These are phyloP conservation scores for Cotesia congregata DNA, from an alignment of 2,888 invertebrate species.

Conservation along the genomic window DNA sequence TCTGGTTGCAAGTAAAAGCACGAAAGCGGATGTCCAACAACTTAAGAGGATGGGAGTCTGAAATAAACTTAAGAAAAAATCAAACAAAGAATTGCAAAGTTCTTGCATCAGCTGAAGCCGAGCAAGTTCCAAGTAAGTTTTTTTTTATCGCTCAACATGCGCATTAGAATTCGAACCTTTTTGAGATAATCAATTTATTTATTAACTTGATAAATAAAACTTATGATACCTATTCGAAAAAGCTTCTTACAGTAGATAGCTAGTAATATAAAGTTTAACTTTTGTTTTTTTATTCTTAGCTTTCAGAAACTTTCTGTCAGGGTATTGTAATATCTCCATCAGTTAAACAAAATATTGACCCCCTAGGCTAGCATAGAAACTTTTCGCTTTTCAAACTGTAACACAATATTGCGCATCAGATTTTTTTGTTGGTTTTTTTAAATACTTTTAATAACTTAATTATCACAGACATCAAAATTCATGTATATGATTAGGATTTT, in stretches of 20 bases:
- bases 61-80: conserved; percentile 36
- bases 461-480: no score
- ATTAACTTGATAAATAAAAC: conserved; percentile 3
- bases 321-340: not conserved
- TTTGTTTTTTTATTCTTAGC: not conserved
- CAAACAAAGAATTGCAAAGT: conserved; percentile 39
- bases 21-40: conserved; percentile 28
- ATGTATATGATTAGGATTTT: no score
- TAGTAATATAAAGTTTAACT: not conserved
- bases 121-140: conserved; percentile 52
- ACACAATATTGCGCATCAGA: no score
- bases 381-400: no score
- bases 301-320: not conserved
- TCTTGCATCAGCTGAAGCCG: conserved; percentile 53
- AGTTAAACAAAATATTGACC: not conserved
- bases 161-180: conserved; percentile 14
- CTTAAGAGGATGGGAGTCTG: conserved; percentile 37
- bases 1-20: conserved; percentile 45
- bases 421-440: no score
- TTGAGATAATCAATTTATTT: conserved; percentile 10
- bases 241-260: not conserved
- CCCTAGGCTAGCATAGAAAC: not conserved
- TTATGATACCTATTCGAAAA: not conserved
- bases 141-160: conserved; percentile 25
- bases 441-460: no score